A percentile compares a stretch with the other conserved stretches of the same genome.
Evolutionary conservation across 2,888 invertebrate genomes (phyloP).

Genomic region (Drosophila fungiperda): DNA sequence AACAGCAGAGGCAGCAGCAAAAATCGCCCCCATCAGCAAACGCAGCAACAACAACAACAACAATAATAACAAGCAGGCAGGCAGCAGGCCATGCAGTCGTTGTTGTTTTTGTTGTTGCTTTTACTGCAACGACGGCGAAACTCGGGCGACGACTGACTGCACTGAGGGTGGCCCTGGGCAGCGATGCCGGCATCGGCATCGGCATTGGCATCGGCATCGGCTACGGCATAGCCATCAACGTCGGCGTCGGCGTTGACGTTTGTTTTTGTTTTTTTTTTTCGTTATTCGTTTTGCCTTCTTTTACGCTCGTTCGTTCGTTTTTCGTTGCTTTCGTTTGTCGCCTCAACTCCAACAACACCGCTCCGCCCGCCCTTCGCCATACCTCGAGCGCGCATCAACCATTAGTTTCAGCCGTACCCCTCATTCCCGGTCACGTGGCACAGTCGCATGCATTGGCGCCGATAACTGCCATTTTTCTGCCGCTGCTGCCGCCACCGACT

Average conservation of each 20-base stretch:
- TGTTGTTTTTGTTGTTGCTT: conserved; percentile 45
- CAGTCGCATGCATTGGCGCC: conserved; percentile 80
- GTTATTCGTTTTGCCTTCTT: conserved; percentile 38
- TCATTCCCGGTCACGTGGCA: conserved; percentile 74
- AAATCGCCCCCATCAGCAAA: conserved; percentile 75
- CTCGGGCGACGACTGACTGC: conserved; percentile 51
- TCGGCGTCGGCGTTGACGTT: conserved; percentile 39
- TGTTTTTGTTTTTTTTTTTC: conserved; percentile 22
- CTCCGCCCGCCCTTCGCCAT: not conserved
- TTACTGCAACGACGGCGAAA: conserved; percentile 61
- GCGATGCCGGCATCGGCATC: conserved; percentile 46
- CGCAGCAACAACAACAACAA: conserved; percentile 52
- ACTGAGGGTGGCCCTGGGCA: conserved; percentile 64
- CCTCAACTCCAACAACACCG: conserved; percentile 14
- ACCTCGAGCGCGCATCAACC: not conserved
- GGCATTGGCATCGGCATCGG: conserved; percentile 32
- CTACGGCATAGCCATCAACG: conserved; percentile 39
- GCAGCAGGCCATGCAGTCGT: conserved; percentile 48
- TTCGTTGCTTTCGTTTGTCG: conserved; percentile 49
- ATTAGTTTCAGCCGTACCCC: conserved; percentile 12
- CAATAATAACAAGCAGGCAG: conserved; percentile 18
- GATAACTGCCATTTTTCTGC: conserved; percentile 81
- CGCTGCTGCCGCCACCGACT: conserved; percentile 28
- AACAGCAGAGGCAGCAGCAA: conserved; percentile 67
- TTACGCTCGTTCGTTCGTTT: conserved; percentile 41